These are phyloP conservation scores for Equus przewalskii DNA, from an alignment of 2,113 vertebrate genomes.

Conservation along the genomic window DNA sequence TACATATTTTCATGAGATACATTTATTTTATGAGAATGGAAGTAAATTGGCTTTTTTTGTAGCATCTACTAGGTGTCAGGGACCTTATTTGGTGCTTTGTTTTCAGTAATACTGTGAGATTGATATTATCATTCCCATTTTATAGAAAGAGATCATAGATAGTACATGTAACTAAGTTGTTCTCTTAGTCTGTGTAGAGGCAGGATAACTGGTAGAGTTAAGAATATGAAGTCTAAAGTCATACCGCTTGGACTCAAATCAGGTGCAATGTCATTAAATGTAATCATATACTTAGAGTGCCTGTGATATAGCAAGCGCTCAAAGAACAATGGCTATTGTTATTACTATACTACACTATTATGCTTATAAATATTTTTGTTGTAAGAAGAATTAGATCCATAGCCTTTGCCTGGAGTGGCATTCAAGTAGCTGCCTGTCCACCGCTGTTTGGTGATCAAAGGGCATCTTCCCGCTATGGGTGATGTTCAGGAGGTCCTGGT, in stretches of 20 bases:
- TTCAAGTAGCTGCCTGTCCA: background rate
- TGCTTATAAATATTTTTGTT: background rate
- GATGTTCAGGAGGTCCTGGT: background rate
- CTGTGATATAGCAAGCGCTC: background rate
- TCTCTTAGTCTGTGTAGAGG: background rate
- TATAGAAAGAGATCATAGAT: background rate
- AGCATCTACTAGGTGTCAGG: background rate
- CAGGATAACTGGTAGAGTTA: background rate
- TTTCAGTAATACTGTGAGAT: background rate
- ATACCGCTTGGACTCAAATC: background rate
- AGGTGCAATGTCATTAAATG: background rate
- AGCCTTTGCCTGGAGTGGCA: background rate
- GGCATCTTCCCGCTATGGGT: background rate
- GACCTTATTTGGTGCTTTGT: background rate
- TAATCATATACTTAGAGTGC: background rate
- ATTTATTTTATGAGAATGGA: background rate
- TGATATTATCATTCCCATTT: background rate
- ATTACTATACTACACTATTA: background rate
- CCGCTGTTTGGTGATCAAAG: background rate
- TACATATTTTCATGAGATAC: background rate
- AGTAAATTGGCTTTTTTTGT: background rate
- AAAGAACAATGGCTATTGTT: background rate
- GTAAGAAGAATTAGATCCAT: background rate
- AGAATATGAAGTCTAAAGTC: background rate
- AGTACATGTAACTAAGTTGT: background rate